phyloP scores from a whole-genome alignment of 2,888 invertebrate genomes.

The Eupithecia subumbrata region DNA sequence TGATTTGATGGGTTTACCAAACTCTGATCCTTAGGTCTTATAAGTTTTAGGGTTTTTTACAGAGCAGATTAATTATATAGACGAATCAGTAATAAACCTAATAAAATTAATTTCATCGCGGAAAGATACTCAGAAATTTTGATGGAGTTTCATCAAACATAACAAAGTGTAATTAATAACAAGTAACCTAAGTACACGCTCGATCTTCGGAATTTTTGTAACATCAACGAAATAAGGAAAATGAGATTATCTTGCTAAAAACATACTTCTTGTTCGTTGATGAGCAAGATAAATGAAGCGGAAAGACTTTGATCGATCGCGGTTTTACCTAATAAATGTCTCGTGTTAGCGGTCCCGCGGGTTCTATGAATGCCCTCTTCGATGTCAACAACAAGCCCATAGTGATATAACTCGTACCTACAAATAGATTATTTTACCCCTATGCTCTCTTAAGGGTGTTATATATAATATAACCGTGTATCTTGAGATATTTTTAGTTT shows the following conservation, averaged over 20 bases:
- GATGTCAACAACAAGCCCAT: conserved; percentile 3
- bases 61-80: neutral
- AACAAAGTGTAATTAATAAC: conserved; percentile 17
- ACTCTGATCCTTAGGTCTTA: neutral
- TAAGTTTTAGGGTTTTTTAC: neutral
- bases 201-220: conserved; percentile 43
- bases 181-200: conserved; percentile 25
- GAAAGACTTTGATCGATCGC: conserved; percentile 80
- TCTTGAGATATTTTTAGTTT: too few relatives aligned
- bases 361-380: conserved; percentile 5
- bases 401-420: neutral
- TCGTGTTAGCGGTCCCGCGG: conserved; percentile 49
- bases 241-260: conserved; percentile 69
- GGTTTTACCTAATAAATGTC: conserved; percentile 79
- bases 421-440: neutral
- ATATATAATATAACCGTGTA: neutral
- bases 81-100: neutral
- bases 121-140: conserved; percentile 7
- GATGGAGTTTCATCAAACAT: conserved; percentile 13
- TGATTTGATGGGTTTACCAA: conserved; percentile 2
- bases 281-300: conserved; percentile 81
- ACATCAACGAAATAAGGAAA: conserved; percentile 67
- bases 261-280: conserved; percentile 67
- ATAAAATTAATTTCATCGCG: neutral
- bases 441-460: neutral